Evolutionary conservation across 2,888 invertebrate genomes (phyloP).

Genomic region (Sphaerophoria taeniata): DNA sequence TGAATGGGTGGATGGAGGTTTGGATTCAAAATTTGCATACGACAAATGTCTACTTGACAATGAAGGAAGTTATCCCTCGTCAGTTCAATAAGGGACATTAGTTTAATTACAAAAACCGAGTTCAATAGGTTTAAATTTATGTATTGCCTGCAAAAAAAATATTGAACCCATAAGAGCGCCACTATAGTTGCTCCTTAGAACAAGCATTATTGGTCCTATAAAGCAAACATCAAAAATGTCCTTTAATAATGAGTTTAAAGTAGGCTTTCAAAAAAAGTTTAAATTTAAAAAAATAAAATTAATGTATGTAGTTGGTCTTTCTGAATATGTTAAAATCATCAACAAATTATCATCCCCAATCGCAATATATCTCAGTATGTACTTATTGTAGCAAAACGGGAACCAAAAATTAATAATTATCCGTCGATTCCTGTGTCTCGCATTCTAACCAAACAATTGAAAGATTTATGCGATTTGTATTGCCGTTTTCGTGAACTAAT

Average conservation of each 20-base stretch:
- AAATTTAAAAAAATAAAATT: too few species aligned
- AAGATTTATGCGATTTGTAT: constrained; percentile 56
- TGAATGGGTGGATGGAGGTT: constrained; percentile 36
- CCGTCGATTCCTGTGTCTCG: constrained; percentile 32
- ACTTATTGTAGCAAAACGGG: too few species aligned
- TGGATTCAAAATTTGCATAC: constrained; percentile 65
- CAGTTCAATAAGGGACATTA: constrained; percentile 74
- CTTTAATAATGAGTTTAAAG: too few species aligned
- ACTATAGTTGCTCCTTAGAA: too few species aligned
- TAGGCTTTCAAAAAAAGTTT: too few species aligned
- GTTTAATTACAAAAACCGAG: constrained; percentile 74
- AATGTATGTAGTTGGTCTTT: too few species aligned
- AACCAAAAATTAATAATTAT: constrained; percentile 16
- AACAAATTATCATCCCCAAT: too few species aligned
- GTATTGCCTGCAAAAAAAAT: constrained; percentile 25
- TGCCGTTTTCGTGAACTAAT: constrained; percentile 32
- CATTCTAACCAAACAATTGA: constrained; percentile 44
- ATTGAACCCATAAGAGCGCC: too few species aligned
- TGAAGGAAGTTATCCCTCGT: constrained; percentile 72
- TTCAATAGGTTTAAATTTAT: constrained; percentile 68
- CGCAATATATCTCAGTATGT: too few species aligned
- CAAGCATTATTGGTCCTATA: too few species aligned
- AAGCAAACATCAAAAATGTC: too few species aligned
- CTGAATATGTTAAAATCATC: too few species aligned
- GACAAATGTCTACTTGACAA: constrained; percentile 72